Evolutionary conservation across 2,888 invertebrate species (phyloP), one percentile per base, ranked within the genome.

Genomic region (Onthophagus sagittarius): DNA sequence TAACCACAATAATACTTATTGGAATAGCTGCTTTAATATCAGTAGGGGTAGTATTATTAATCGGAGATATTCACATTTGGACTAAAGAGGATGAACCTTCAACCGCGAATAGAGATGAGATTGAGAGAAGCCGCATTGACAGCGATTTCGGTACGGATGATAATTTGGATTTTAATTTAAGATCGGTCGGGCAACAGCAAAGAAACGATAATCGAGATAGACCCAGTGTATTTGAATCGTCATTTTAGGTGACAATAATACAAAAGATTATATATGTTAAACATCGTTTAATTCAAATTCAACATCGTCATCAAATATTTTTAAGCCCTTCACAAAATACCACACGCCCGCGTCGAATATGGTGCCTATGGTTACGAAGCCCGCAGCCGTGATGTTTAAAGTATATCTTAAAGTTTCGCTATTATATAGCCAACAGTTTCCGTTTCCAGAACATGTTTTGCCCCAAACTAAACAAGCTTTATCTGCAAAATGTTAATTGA

Each of bases 371-470:
- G 88, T 82, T 7, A 91, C 89, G 78, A 92, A 91, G 76, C 86
- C 87, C 83, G 91, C 90, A 67, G 91, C 90, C 9, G 90, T 90
- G 77, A 90, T 88, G 83, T 92, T 92, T 75, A 92, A 82, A 69
- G 88, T 86, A 78, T 90, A 90, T 82, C 91, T 87, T 77, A 93
- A 85, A 4, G 88, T 86, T 79, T 88, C 88, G 7, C 90, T 90
- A 82, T 92, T 90, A 82, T 93, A 93, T 7, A 92, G 85, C 93
- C 93, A 93, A 80, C 93, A 93, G 80, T 92, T 92, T 76, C 92
- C 92, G 70, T 88, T 89, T 72, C 89, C 89, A 0, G 89, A 87
- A 80, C 92, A 93, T 2, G 91, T 91, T 81, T 91, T 91, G 9
- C 92, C 92, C 93, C 93, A 93, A 11, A 93, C 90, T 31, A 92